Conservation (phyloP, 2,888 invertebrate genomes). For the Drosophila kambysellisi region DNA sequence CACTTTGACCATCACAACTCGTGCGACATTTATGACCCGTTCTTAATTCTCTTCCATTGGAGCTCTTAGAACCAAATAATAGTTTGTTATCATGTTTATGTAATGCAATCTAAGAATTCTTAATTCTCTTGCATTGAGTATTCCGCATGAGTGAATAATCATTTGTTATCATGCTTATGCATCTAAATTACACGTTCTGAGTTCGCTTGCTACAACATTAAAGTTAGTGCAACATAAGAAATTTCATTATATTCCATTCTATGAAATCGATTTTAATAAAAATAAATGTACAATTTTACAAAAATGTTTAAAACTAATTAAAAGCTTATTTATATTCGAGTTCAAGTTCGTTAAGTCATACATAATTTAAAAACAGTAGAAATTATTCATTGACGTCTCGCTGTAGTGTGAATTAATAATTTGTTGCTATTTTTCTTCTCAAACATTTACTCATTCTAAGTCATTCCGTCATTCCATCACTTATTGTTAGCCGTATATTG, state of each 20-base stretch:
- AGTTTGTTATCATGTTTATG: not conserved
- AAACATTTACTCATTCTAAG: slow-evolving; percentile 26
- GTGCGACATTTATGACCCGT: slow-evolving; percentile 26
- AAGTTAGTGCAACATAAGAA: not conserved
- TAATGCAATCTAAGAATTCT: not conserved
- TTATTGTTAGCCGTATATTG: slow-evolving; percentile 42
- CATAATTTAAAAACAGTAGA: not conserved
- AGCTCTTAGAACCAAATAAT: not conserved
- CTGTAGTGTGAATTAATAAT: not conserved
- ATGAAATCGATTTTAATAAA: not conserved
- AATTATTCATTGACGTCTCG: slow-evolving; percentile 4
- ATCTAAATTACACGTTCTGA: not conserved
- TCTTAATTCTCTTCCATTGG: slow-evolving; percentile 1
- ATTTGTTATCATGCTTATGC: not conserved
- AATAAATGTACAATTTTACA: not conserved
- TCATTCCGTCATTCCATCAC: slow-evolving; percentile 19
- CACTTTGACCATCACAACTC: slow-evolving; percentile 5
- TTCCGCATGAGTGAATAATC: not conserved
- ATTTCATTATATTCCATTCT: not conserved
- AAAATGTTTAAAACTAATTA: not conserved
- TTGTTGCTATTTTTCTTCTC: slow-evolving; percentile 10
- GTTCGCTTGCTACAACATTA: not conserved
- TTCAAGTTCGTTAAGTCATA: not conserved
- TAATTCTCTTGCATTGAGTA: slow-evolving; percentile 1
- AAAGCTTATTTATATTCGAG: not conserved